A percentile compares a stretch with the other conserved stretches of the same genome.
phyloP scores from a whole-genome alignment of 2,888 invertebrate species.

The Ophraella communa region DNA sequence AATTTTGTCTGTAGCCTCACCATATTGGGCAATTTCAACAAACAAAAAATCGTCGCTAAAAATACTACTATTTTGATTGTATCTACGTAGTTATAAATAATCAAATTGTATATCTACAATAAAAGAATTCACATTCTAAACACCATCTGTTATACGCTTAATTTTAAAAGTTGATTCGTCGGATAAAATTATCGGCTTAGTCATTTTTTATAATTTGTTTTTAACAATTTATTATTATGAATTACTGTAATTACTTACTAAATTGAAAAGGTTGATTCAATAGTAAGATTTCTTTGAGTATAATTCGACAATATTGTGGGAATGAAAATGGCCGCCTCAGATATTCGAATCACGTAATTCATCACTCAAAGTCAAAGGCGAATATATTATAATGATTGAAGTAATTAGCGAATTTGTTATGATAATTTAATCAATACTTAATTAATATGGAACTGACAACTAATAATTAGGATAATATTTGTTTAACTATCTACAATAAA shows the following conservation, averaged over 20 bases:
- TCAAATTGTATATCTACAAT: not conserved
- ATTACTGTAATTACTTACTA: conserved; percentile 14
- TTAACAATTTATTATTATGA: conserved; percentile 9
- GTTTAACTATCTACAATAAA: no score
- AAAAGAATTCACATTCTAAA: not conserved
- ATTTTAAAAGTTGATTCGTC: conserved; percentile 1
- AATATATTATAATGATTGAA: not conserved
- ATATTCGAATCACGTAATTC: not conserved
- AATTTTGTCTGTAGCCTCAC: no score
- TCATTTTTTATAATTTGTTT: conserved; percentile 15
- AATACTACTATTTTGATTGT: not conserved
- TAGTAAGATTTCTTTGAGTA: not conserved
- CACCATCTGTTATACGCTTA: conserved; percentile 3
- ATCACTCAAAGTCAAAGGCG: not conserved
- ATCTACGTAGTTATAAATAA: not conserved
- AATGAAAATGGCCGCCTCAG: not conserved
- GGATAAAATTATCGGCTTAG: conserved; percentile 9
- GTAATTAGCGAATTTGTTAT: not conserved
- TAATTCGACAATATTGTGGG: conserved; percentile 5
- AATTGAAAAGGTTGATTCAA: not conserved
- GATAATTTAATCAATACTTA: not conserved
- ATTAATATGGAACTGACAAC: no score
- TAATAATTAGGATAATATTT: no score
- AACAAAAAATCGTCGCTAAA: no score
- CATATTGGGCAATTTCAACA: not conserved